phyloP scores from a whole-genome alignment of 2,113 vertebrate species.

The Gavia stellata region DNA sequence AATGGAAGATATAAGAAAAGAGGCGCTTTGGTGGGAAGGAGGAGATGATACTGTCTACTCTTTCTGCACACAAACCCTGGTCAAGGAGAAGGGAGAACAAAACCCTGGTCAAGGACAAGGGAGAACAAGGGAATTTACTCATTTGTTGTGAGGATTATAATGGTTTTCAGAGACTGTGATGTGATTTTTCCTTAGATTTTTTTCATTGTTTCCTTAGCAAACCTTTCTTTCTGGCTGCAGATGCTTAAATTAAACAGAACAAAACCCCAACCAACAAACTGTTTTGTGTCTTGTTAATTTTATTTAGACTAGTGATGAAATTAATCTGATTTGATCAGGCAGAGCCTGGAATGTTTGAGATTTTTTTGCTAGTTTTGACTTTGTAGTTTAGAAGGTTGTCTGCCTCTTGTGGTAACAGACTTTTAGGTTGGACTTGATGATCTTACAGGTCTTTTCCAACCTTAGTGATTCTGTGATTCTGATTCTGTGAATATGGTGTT shows the following conservation, averaged over 20 bases:
- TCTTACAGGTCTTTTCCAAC: too few relatives aligned
- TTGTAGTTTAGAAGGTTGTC: background rate
- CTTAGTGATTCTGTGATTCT: too few relatives aligned
- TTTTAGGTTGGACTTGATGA: too few relatives aligned
- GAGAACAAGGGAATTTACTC: background rate
- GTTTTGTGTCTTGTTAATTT: background rate
- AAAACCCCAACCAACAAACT: background rate
- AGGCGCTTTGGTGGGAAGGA: background rate
- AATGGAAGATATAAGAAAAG: background rate
- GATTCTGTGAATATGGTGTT: background rate
- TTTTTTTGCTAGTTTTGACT: background rate
- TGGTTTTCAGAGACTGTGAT: background rate
- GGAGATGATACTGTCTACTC: background rate
- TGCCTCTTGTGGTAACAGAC: background rate
- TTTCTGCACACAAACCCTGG: background rate
- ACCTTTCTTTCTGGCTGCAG: background rate
- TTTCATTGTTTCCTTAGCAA: too few relatives aligned
- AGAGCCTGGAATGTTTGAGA: background rate
- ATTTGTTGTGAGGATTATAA: background rate
- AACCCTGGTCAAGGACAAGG: background rate
- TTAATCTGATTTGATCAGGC: background rate
- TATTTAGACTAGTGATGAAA: background rate
- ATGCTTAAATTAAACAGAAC: background rate
- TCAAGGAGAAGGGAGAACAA: background rate
- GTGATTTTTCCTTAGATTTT: background rate